Base-by-base conservation (phyloP, 2,888 invertebrate species). In the Agrotis exclamationis region DNA sequence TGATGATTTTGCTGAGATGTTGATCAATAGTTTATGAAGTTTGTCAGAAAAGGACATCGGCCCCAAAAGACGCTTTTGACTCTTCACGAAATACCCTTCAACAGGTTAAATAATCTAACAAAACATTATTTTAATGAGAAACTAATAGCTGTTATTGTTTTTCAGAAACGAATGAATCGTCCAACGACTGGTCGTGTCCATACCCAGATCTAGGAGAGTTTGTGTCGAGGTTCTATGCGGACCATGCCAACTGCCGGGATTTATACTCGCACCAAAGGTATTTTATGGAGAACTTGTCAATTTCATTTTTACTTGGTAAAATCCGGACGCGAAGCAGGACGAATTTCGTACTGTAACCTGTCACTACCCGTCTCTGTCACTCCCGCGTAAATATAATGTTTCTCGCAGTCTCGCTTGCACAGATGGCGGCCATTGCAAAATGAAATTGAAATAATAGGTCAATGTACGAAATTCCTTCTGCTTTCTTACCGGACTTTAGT, bases 191-290 rank as follows among this genome's bases (percentile, higher is more conserved):
- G 59, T 81, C 90, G 7, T 94, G 92, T 76, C 87, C 91, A 9
- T 96, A 97, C 76, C 96, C 96, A 24, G 97, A 97, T 85, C 96
- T 97, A 60, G 97, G 97, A 74, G 97, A 97, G 87, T 97, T 97
- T 85, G 97, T 97, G 33, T 96, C 97, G 58, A 96, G 97, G 83
- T 98, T 98, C 92, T 98, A 98, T 90, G 97, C 97, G 16, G 97
- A 97, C 86, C 97, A 97, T 85, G 97, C 97, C 2, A 97, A 97
- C 77, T 97, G 97, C 84, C 96, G 97, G 70, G 97, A 97, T 72
- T 95, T 97, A 28, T 97, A 97, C 76, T 90, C 93, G 2, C 93
- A 91, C 54, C 90, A 90, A 60, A 95, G 94, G 96, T 96, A n/a
- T 16, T 11, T 11, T 24, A 53, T 11, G 16, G 18, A 28, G 18